Evolutionary conservation across 2,113 vertebrate genomes (phyloP).

Genomic region (Tympanuchus pallidicinctus): DNA sequence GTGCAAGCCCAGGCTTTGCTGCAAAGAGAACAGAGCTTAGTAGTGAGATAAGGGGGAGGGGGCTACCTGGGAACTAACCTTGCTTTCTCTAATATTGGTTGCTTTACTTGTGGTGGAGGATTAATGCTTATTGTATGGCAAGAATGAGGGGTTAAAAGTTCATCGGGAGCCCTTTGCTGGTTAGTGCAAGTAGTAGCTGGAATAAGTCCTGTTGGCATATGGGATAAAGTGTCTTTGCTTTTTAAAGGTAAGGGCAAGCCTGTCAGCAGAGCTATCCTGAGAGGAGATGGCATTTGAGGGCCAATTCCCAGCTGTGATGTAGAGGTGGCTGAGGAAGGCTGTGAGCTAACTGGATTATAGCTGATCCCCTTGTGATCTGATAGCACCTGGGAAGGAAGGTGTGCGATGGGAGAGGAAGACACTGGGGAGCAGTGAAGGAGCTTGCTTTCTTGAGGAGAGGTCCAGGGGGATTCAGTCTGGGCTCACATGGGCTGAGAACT

Average conservation of each 20-base stretch:
- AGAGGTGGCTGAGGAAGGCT: neutral
- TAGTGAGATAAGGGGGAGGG: neutral
- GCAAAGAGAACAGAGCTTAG: neutral
- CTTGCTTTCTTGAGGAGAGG: neutral
- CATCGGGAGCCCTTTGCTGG: neutral
- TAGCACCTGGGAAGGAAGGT: neutral
- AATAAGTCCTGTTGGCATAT: neutral
- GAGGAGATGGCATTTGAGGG: neutral
- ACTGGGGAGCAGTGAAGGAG: rapidly evolving
- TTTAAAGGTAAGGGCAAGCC: neutral
- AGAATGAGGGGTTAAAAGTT: neutral
- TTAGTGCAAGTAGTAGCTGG: neutral
- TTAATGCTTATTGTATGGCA: rapidly evolving
- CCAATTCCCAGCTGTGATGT: neutral
- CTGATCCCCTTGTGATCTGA: neutral
- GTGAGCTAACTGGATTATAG: neutral
- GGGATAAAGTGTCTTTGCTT: neutral
- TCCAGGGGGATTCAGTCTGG: neutral
- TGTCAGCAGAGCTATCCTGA: neutral
- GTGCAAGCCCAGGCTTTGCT: neutral
- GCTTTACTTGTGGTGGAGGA: rapidly evolving
- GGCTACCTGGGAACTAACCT: neutral
- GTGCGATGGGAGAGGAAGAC: neutral
- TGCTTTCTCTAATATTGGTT: neutral
- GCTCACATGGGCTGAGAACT: neutral